Evolutionary conservation across 2,113 vertebrate genomes (phyloP).

Genomic region (Syngnathus floridae): DNA sequence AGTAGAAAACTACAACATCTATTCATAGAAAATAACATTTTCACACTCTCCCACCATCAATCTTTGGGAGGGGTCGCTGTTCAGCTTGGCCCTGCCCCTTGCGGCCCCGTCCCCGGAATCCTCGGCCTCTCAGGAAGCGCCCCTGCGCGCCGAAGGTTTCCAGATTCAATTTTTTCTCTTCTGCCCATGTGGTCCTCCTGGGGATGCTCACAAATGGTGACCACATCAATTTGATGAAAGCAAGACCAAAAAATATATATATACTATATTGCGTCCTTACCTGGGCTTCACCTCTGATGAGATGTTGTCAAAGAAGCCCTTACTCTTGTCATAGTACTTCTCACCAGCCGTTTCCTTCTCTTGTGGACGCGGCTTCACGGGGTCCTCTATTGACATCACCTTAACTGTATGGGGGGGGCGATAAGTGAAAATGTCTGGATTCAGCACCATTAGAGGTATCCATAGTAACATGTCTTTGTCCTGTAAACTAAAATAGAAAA

Average conservation of each 20-base stretch:
- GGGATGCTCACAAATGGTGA: slow-evolving; percentile 27
- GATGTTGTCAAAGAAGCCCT: slow-evolving; percentile 97
- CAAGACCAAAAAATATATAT: no score
- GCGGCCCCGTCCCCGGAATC: slow-evolving; percentile 82
- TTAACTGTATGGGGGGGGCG: slow-evolving; percentile 46
- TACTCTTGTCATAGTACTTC: slow-evolving; percentile 91
- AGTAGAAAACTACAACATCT: slow-evolving; percentile 44
- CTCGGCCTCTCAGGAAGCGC: slow-evolving; percentile 83
- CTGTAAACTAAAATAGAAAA: neutral
- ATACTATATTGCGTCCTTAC: slow-evolving; percentile 58
- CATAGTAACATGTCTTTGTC: neutral
- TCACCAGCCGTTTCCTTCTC: slow-evolving; percentile 76
- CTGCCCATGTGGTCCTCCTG: slow-evolving; percentile 92
- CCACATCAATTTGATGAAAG: neutral
- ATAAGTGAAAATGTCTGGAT: neutral
- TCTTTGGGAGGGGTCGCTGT: slow-evolving; percentile 75
- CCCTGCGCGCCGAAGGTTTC: slow-evolving; percentile 94
- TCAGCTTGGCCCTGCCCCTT: slow-evolving; percentile 69
- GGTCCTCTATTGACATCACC: slow-evolving; percentile 67
- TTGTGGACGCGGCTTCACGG: slow-evolving; percentile 55
- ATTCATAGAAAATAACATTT: slow-evolving; percentile 37
- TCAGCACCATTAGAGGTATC: neutral
- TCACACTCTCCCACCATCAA: slow-evolving; percentile 81
- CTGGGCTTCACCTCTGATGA: slow-evolving; percentile 89
- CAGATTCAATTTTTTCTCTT: slow-evolving; percentile 92